Base-by-base conservation (phyloP, 1,140 invertebrate species). In the Drosophila orena region DNA sequence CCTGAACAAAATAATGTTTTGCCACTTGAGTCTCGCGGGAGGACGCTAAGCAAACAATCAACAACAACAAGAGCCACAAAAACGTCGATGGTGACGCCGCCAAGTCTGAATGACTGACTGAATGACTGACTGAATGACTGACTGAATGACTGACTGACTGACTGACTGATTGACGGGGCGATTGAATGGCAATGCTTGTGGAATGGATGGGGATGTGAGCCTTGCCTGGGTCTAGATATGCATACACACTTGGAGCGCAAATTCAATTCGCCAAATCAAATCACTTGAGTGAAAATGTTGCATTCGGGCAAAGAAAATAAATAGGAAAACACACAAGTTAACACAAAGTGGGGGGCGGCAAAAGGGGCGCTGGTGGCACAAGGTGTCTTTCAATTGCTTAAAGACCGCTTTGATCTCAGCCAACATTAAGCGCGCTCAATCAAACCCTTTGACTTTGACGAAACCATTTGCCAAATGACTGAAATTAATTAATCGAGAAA, bases 251-350 rank as follows among this genome's bases (percentile, higher is more conserved):
- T 55, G 59, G 74, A 60, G 83, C 43, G 35, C 74, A 86, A 88
- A 86, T 79, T 88, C 79, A 89, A 88, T 88, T 88, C 84, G 83
- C 79, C 74, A 88, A 88, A 88, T 88, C 84, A 88, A 88, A 88
- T 88, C 83, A 89, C 83, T 88, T 88, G 83, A 88, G 83, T 83
- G 83, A 83, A 86, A 88, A 86, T 71, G 68, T 70, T 71, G 64
- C 68, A 70, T 71, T 71, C 52, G 47, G 35, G 12, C 42, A 71
- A 76, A 50, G 62, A 64, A 71, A 58, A 68, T 81, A 80, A 77
- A 66, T 77, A 50, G 76, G 54, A 81, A 84, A 66, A 55, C 34
- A 55, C 38, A 59, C 56, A 79, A 84, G 77, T 43, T 77, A 79
- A 68, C 35, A 50, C 24, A 24, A 24, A 22, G 37, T 15, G 34